A percentile compares a stretch with the other conserved stretches of the same genome.
phyloP scores from a whole-genome alignment of 2,797 vertebrate genomes.

The Clarias laeviceps region DNA sequence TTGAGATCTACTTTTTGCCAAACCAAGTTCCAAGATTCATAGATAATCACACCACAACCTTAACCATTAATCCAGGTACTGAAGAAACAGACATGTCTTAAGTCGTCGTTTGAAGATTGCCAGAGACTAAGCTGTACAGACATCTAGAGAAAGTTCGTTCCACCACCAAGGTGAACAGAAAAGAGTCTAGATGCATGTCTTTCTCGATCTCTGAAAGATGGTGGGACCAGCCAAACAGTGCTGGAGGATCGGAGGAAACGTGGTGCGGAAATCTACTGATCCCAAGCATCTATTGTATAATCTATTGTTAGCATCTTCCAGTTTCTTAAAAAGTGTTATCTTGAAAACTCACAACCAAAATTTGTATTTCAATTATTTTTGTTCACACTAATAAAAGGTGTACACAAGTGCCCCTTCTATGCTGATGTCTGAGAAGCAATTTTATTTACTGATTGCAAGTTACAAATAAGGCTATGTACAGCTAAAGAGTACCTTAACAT shows the following conservation, averaged over 20 bases:
- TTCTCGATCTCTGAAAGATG: too few species aligned
- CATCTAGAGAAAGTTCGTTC: too few species aligned
- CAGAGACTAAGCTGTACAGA: too few species aligned
- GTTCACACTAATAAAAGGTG: not conserved
- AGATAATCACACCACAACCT: not conserved
- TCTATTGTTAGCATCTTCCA: too few species aligned
- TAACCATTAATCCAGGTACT: not conserved
- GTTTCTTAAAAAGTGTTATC: not conserved
- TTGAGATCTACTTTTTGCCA: not conserved
- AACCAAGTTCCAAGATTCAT: not conserved
- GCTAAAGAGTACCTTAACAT: not conserved
- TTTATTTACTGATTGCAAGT: not conserved
- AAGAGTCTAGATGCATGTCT: too few species aligned
- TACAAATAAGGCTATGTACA: constrained; percentile 15
- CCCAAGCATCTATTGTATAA: too few species aligned
- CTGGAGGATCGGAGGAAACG: too few species aligned
- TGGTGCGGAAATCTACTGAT: not conserved
- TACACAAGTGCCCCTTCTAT: not conserved
- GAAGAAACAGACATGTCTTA: too few species aligned
- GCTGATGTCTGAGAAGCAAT: not conserved
- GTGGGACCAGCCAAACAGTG: too few species aligned
- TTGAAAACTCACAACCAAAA: not conserved
- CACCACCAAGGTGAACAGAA: too few species aligned
- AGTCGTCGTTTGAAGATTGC: too few species aligned
- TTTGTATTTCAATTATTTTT: not conserved